Conservation (phyloP, 2,113 vertebrate species). For the Saguinus midas region DNA sequence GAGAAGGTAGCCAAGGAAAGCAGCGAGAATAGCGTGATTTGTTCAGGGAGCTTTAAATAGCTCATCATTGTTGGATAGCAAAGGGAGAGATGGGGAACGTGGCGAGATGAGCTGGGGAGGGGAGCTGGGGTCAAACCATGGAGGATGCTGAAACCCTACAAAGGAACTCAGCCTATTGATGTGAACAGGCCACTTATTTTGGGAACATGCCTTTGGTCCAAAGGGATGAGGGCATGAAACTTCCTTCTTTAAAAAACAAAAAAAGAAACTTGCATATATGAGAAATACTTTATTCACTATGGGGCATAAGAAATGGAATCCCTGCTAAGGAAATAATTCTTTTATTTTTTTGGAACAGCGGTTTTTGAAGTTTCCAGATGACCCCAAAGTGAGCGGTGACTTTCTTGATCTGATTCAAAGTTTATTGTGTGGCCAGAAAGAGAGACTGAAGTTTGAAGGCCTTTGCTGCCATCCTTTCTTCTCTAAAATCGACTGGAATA, state of each 20-base stretch:
- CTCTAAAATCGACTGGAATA: constrained; percentile 90
- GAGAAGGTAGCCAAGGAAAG: neutral
- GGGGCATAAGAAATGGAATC: neutral
- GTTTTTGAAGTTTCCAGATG: constrained; percentile 93
- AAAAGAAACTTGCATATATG: neutral
- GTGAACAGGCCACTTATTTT: constrained; percentile 67
- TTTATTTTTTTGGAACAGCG: constrained; percentile 81
- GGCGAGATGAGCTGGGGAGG: neutral
- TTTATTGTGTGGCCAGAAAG: constrained; percentile 90
- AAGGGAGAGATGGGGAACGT: neutral
- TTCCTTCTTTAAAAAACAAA: constrained; percentile 15
- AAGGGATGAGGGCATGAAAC: constrained; percentile 46
- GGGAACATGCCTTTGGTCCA: constrained; percentile 62
- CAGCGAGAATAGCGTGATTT: neutral
- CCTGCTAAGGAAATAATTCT: constrained; percentile 38
- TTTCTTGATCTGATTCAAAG: constrained; percentile 94
- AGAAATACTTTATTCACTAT: constrained; percentile 23
- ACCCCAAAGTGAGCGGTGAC: constrained; percentile 88
- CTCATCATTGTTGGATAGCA: constrained; percentile 46
- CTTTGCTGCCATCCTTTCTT: constrained; percentile 97
- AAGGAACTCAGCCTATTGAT: constrained; percentile 41
- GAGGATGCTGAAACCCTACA: neutral
- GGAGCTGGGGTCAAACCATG: constrained; percentile 6
- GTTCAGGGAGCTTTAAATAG: constrained; percentile 65
- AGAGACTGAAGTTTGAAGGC: constrained; percentile 91